Base-by-base conservation (phyloP, 2,113 vertebrate species). In the Syngnathoides biaculeatus region DNA sequence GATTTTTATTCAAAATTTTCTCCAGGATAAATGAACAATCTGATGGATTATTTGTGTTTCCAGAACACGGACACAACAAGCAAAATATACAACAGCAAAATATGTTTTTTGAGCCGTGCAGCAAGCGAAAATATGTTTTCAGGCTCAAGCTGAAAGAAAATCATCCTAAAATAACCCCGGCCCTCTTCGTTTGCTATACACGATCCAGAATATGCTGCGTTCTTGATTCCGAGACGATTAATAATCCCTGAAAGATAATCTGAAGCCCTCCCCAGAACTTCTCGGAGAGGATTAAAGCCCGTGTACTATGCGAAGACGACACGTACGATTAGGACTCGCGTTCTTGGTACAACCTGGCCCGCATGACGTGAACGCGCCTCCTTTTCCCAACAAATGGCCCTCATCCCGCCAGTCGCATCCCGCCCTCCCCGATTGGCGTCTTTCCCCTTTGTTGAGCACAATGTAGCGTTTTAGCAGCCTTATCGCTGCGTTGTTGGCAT, bases 401-500 rank as follows among this genome's bases (percentile, higher is more conserved):
- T 75, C 78, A 86, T 84, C 1, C 19, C 38, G 58, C 20, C 26
- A 84, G 90, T 71, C 83, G 63, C 8, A 22, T 90, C 89, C 56
- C 84, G 87, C 92, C 30, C n/a, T 13, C 58, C 65, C 50, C 27
- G 70, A 75, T 84, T 75, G 62, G 45, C 30, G 64, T 59, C 14
- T 50, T 73, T 50, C 38, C 68, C 67, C 47, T 81, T 87, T 80
- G 73, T 84, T 63, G 63, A 75, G 79, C 80, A 90, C 88, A 91
- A 88, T 90, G 90, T 90, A 83, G 76, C 88, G 61, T 79, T 87
- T 87, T 79, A 74, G 79, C 79, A 48, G 62, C 24, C 77, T 82
- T 91, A 90, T 92, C 89, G 0, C 10, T 22, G 30, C 6, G 79
- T 63, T 87, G 85, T 84, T 86, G 80, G 82, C 81, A 86, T 90